Base-by-base conservation (phyloP, 2,888 invertebrate species). In the Eupithecia abbreviata region DNA sequence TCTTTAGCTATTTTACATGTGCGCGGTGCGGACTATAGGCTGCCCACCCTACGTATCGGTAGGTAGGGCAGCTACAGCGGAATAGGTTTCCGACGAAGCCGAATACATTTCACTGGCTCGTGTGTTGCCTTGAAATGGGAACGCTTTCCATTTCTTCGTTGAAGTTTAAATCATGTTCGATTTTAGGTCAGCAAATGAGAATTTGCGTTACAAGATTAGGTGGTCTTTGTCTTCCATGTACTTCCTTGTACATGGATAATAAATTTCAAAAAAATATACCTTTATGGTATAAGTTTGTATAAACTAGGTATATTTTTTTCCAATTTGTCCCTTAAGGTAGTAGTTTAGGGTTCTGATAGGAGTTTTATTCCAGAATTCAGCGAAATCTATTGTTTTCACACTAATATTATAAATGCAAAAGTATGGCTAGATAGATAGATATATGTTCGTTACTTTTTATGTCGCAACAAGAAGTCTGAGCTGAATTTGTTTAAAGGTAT, bases 1-100 rank as follows among this genome's bases (percentile, higher is more conserved):
- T 76, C 80, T 85, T 85, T 84, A 91, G 90, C 94, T 94, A 93
- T 94, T 94, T 94, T 94, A 94, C 94, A 94, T 94, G 94, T 94
- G 93, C 92, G 92, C 89, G 90, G 73, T 78, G 80, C 78, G 82
- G 92, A 90, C 93, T 93, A 90, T 92, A 91, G 79, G 92, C 92
- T 90, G 91, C 89, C 92, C 92, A 89, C 92, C 90, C 90, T 90
- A 88, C 90, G 90, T 93, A 92, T 93, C 86, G 92, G 94, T 93
- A 92, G 92, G 92, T 92, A 92, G 91, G 90, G 90, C 90, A 90
- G 92, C 78, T 79, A 75, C 77, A 78, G 90, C 90, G 90, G 90
- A 92, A 92, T 93, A 93, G 91, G 93, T 91, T 92, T 90, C 89
- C 90, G 88, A 89, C 91, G 92, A 91, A 91, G 92, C 89, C 88